Conservation (phyloP, 2,113 vertebrate genomes). For the Silurus glanis region DNA sequence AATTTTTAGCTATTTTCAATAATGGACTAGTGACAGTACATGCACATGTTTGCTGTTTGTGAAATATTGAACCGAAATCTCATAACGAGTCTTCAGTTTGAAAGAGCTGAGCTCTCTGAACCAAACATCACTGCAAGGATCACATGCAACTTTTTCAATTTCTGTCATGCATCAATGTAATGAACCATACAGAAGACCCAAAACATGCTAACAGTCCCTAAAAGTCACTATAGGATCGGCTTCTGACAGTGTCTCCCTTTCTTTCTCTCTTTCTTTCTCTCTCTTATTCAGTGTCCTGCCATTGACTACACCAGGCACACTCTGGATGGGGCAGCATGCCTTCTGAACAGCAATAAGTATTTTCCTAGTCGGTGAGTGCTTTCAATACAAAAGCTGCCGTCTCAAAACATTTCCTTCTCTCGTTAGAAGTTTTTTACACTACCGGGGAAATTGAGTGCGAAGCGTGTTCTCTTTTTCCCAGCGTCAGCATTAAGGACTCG, state of each 20-base stretch:
- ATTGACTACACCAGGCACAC: conserved; percentile 99
- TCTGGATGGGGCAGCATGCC: conserved; percentile 96
- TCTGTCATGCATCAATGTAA: too few species aligned
- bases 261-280: background rate
- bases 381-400: background rate
- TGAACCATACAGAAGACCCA: background rate
- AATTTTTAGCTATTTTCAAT: too few species aligned
- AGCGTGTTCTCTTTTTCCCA: conserved; percentile 59
- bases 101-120: too few species aligned
- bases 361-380: conserved; percentile 92
- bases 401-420: background rate
- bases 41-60: too few species aligned
- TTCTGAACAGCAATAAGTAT: conserved; percentile 99
- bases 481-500: conserved; percentile 99
- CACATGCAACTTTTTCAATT: too few species aligned
- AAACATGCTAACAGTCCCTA: background rate
- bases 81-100: too few species aligned
- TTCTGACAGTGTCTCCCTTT: background rate
- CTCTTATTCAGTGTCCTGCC: conserved; percentile 85
- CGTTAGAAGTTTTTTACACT: background rate
- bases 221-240: background rate
- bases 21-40: too few species aligned
- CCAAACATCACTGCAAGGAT: too few species aligned
- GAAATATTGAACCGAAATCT: too few species aligned
- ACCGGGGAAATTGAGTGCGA: background rate